These are phyloP conservation scores for Bubo scandiacus DNA, from an alignment of 2,113 vertebrate species.

Conservation along the genomic window DNA sequence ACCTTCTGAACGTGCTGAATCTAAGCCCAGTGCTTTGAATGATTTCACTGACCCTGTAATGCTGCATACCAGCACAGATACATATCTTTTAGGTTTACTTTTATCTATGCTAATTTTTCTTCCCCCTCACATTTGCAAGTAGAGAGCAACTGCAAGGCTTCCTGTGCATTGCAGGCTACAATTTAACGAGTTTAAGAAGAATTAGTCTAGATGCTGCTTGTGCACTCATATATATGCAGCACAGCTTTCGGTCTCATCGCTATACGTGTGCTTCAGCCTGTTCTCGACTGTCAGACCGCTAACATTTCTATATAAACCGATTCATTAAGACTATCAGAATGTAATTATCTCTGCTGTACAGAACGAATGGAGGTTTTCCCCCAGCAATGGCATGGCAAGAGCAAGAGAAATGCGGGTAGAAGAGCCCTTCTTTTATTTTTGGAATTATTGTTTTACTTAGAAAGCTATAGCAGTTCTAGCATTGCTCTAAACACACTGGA, in stretches of 20 bases:
- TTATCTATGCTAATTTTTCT: conserved; percentile 31
- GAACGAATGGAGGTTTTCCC: neutral
- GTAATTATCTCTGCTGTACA: neutral
- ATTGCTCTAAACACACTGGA: neutral
- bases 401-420: neutral
- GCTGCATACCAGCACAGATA: conserved; percentile 7
- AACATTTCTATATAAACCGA: neutral
- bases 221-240: neutral
- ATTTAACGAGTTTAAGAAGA: conserved; percentile 1
- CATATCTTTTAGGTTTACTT: conserved; percentile 7
- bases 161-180: neutral
- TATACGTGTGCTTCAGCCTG: neutral
- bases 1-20: conserved; percentile 2
- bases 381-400: neutral
- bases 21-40: neutral
- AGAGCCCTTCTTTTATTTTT: neutral
- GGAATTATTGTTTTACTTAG: neutral
- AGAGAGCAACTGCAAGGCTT: conserved; percentile 9
- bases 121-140: conserved; percentile 33
- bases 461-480: neutral
- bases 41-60: conserved; percentile 10
- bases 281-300: neutral
- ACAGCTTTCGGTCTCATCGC: neutral
- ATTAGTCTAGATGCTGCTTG: neutral
- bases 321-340: conserved; percentile 2